A percentile compares a stretch with the other conserved stretches of the same genome.
phyloP scores from a whole-genome alignment of 2,113 vertebrate genomes.

The Lepus timidus region DNA sequence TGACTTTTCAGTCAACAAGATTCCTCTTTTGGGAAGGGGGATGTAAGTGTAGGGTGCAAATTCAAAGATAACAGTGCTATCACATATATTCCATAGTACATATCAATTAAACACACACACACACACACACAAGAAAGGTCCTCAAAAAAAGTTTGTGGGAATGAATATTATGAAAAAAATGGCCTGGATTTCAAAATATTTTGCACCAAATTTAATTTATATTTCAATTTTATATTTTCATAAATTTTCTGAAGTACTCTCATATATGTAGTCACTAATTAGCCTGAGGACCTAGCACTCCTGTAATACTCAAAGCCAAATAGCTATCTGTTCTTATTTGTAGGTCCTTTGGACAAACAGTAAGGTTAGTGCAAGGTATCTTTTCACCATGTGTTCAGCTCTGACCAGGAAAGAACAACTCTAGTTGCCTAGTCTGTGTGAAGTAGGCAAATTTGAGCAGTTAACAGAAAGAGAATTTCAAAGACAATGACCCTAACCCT shows the following conservation, averaged over 20 bases:
- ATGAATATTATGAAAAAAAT: too few relatives aligned
- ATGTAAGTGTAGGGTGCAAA: not conserved
- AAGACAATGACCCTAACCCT: conserved; percentile 82
- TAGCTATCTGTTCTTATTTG: not conserved
- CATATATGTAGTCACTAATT: too few relatives aligned
- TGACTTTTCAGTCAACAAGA: not conserved
- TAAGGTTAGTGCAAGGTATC: too few relatives aligned
- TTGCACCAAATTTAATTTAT: too few relatives aligned
- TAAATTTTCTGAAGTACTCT: too few relatives aligned
- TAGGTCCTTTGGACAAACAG: not conserved
- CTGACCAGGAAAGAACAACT: not conserved
- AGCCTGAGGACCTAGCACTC: not conserved
- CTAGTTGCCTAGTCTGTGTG: not conserved
- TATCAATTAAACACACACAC: not conserved
- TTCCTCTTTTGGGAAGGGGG: not conserved
- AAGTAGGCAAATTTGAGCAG: conserved; percentile 83
- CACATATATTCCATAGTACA: not conserved
- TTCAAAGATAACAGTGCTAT: not conserved
- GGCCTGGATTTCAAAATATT: too few relatives aligned
- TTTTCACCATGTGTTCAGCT: not conserved
- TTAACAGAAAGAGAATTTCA: conserved; percentile 94
- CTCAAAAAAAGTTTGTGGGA: too few relatives aligned
- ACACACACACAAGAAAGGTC: too few relatives aligned
- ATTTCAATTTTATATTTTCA: too few relatives aligned
- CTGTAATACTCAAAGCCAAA: not conserved